phyloP scores from a whole-genome alignment of 2,113 vertebrate genomes.

The Eonycteris spelaea region DNA sequence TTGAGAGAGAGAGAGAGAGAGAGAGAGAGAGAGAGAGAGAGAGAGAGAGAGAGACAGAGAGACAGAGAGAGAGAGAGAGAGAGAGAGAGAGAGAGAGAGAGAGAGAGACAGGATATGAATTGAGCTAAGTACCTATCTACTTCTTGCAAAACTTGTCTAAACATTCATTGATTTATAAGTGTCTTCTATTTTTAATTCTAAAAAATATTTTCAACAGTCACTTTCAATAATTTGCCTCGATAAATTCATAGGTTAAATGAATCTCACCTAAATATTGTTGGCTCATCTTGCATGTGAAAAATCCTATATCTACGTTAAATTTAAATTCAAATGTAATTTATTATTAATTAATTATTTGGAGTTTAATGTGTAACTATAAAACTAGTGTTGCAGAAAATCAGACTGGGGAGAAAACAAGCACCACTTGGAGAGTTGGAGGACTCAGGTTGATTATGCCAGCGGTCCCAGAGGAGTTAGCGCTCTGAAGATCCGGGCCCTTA shows the following conservation, averaged over 20 bases:
- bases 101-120: not conserved
- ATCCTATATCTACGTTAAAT: not conserved
- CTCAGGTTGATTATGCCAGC: no score
- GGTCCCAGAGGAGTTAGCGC: no score
- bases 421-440: no score
- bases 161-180: not conserved
- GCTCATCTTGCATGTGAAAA: not conserved
- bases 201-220: conserved; percentile 10
- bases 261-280: not conserved
- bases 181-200: not conserved
- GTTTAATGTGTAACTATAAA: not conserved
- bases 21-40: no score
- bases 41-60: no score
- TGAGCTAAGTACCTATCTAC: not conserved
- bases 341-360: not conserved
- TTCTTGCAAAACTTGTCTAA: not conserved
- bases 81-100: not conserved
- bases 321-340: not conserved
- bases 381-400: not conserved
- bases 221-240: conserved; percentile 1
- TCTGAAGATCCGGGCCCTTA: no score
- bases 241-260: not conserved
- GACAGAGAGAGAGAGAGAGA: not conserved
- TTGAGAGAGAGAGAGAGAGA: not conserved
- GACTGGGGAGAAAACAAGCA: no score